phyloP scores from a whole-genome alignment of 2,113 vertebrate species.

The Parus major region DNA sequence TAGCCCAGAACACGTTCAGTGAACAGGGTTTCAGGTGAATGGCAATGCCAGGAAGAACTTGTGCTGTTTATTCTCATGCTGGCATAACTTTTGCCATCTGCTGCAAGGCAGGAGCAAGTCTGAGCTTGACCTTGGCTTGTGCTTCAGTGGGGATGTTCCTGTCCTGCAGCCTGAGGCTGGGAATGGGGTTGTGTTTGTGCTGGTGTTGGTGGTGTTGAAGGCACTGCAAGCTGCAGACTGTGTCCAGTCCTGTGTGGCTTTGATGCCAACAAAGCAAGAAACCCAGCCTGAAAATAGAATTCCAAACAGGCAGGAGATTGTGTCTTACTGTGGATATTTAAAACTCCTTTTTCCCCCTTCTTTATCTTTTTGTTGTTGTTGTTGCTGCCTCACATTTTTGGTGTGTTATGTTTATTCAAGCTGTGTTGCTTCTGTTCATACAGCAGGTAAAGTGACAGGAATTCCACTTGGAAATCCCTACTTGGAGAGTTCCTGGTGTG shows the following conservation, averaged over 20 bases:
- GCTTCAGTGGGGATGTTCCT: not conserved
- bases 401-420: not conserved
- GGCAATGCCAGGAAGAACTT: conserved; percentile 18
- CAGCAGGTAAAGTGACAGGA: not conserved
- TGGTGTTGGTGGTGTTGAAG: conserved; percentile 54
- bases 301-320: not conserved
- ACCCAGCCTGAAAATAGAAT: not conserved
- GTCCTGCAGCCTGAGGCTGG: not conserved
- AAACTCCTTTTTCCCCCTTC: not conserved
- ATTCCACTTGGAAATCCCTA: not conserved
- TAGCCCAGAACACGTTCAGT: conserved; percentile 23
- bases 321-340: not conserved
- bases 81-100: conserved; percentile 53
- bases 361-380: not conserved
- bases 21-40: conserved; percentile 45
- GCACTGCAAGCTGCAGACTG: conserved; percentile 64
- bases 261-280: not conserved
- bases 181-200: not conserved
- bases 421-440: not conserved
- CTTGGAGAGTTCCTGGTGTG: not conserved
- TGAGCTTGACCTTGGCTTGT: conserved; percentile 16
- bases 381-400: not conserved
- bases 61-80: conserved; percentile 41
- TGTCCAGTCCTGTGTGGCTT: not conserved
- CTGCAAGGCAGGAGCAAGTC: conserved; percentile 32